phyloP scores from a whole-genome alignment of 2,797 vertebrate genomes.

The Xiphophorus birchmanni region DNA sequence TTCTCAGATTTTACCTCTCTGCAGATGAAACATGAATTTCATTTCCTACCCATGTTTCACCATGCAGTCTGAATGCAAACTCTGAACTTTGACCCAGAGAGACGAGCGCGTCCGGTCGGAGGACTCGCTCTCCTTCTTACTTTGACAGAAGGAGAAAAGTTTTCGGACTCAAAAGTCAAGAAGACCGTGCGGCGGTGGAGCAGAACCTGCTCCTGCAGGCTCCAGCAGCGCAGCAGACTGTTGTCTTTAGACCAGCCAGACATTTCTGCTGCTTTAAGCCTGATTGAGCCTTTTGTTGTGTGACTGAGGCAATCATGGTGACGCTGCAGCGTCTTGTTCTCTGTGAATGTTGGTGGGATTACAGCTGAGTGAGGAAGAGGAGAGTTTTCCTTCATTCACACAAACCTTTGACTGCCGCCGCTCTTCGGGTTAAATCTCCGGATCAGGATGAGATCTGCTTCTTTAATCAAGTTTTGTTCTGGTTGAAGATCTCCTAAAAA shows the following conservation, averaged over 20 bases:
- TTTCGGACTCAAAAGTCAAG: background rate
- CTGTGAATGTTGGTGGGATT: conserved; percentile 50
- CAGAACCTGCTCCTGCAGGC: conserved; percentile 39
- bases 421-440: conserved; percentile 11
- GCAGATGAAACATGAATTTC: background rate
- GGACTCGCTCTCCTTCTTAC: background rate
- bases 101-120: background rate
- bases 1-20: background rate
- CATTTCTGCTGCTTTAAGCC: conserved; percentile 63
- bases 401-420: conserved; percentile 30
- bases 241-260: conserved; percentile 61
- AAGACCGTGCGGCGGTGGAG: conserved; percentile 4
- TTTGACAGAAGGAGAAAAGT: background rate
- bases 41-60: background rate
- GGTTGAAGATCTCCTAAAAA: background rate
- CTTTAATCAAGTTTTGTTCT: background rate
- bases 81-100: background rate
- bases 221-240: conserved; percentile 27
- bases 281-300: conserved; percentile 69
- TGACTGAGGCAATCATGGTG: conserved; percentile 51
- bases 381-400: conserved; percentile 31
- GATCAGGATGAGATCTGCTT: background rate
- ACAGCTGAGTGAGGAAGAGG: conserved; percentile 22
- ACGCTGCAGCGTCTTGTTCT: conserved; percentile 46
- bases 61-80: background rate